Conservation (phyloP, 2,113 vertebrate genomes). For the Salvelinus namaycush region DNA sequence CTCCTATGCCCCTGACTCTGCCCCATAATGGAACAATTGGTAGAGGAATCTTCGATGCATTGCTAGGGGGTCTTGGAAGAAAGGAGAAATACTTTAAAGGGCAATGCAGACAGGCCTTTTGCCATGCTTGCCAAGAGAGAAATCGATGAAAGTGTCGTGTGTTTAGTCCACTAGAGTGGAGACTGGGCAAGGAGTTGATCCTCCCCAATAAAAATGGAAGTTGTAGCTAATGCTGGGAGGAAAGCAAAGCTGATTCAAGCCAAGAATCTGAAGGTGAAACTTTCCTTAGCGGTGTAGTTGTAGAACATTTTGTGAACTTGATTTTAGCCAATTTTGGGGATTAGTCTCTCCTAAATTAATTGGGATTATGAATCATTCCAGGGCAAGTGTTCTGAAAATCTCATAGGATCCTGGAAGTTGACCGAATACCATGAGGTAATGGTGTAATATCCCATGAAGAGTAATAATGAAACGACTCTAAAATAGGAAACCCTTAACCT, state of each 20-base stretch:
- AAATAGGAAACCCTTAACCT: neutral
- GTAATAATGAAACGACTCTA: neutral
- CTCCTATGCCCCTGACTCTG: too few species aligned
- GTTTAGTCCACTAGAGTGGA: neutral
- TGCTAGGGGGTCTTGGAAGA: neutral
- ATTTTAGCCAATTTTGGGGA: neutral
- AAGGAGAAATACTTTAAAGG: neutral
- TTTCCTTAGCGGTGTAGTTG: neutral
- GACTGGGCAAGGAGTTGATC: neutral
- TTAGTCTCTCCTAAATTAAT: neutral
- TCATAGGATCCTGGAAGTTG: neutral
- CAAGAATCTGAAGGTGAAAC: neutral
- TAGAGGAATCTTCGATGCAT: neutral
- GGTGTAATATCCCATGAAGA: neutral
- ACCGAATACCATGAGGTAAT: neutral
- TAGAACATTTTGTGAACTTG: neutral
- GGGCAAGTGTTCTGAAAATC: neutral
- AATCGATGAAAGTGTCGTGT: neutral
- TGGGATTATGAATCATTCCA: neutral
- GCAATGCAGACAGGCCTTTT: neutral
- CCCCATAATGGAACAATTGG: slow-evolving; percentile 1
- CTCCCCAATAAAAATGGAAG: neutral
- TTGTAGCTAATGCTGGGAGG: neutral
- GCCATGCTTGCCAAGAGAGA: neutral
- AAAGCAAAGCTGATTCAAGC: neutral